Evolutionary conservation across 2,113 vertebrate species (phyloP), one percentile per base, ranked within the genome.

Genomic region (Galemys pyrenaicus): DNA sequence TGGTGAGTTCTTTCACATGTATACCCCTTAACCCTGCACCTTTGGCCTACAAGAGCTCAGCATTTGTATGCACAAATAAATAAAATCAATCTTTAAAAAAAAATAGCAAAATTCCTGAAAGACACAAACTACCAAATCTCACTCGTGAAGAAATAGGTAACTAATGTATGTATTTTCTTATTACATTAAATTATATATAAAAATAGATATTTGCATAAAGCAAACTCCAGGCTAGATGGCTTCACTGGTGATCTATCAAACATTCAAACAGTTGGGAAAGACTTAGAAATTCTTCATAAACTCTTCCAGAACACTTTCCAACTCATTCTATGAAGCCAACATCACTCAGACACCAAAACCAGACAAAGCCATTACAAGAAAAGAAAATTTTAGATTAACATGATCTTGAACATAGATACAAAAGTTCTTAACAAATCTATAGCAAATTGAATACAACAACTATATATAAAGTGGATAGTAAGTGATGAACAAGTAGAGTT

Each of bases 261-360:
- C 30, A 65, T n/a, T 83, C 62, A 84, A 60, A 49, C 30, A 65
- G 54, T 41, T 83, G 30, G 28, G 41, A 16, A 83, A 83, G 37
- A 89, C 44, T n/a, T 83, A 58, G 39, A 94, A 58, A 39, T 39
- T 94, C 39, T 60, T 60, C 39, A 77, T 67, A 87, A 82, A 82
- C 60, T 37, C 30, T 73, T 74, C 16, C 15, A 10, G 30, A 79
- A n/a, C 56, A 68, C 24, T 89, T 67, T 37, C 32, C 62, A 44
- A 19, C 13, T 79, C 64, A 56, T 87, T 89, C 49, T 37, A 30
- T 73, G 35, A 74, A 51, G 56, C n/a, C 20, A 64, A 26, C 12
- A 60, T 74, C 28, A 84, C 41, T 32, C 32, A 56, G 46, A 54
- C 41, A 83, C 51, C n/a, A 58, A 89, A 67, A 58, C 54, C 37